These are phyloP conservation scores for Maconellicoccus hirsutus DNA, from an alignment of 1,140 invertebrate species.

Conservation along the genomic window DNA sequence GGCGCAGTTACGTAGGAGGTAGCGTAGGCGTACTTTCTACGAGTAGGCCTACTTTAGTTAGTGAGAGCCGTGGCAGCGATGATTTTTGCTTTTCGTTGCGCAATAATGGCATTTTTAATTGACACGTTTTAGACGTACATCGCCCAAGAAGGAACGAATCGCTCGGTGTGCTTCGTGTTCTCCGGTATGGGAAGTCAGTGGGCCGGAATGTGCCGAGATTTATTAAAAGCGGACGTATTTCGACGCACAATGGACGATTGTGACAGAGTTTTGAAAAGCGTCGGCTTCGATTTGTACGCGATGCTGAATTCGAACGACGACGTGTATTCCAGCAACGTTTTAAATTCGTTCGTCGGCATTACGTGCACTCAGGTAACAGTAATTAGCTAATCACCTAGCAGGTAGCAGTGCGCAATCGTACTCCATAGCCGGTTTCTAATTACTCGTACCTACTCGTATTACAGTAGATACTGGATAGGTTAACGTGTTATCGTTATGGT, in stretches of 20 bases:
- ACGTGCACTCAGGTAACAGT: constrained; percentile 73
- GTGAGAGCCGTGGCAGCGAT: too few species aligned
- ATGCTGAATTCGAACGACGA: constrained; percentile 41
- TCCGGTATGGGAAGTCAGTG: constrained; percentile 57
- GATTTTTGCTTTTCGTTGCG: too few species aligned
- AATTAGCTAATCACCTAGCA: constrained; percentile 24
- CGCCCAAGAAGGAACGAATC: constrained; percentile 33
- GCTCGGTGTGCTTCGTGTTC: constrained; percentile 50
- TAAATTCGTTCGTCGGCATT: constrained; percentile 53
- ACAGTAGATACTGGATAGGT: too few species aligned
- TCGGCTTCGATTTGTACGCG: constrained; percentile 40
- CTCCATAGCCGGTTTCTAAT: too few species aligned
- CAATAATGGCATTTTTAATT: neutral
- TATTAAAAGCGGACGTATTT: constrained; percentile 44
- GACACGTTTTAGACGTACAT: neutral
- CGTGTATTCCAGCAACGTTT: constrained; percentile 39
- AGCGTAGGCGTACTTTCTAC: too few species aligned
- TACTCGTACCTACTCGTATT: too few species aligned
- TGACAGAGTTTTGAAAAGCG: constrained; percentile 30
- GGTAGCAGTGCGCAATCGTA: too few species aligned
- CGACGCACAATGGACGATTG: constrained; percentile 39
- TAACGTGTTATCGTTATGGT: too few species aligned
- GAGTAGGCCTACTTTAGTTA: too few species aligned
- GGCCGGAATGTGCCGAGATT: constrained; percentile 46
- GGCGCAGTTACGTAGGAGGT: too few species aligned